These are phyloP conservation scores for Maniola jurtina DNA, from an alignment of 1,140 invertebrate species.

Conservation along the genomic window DNA sequence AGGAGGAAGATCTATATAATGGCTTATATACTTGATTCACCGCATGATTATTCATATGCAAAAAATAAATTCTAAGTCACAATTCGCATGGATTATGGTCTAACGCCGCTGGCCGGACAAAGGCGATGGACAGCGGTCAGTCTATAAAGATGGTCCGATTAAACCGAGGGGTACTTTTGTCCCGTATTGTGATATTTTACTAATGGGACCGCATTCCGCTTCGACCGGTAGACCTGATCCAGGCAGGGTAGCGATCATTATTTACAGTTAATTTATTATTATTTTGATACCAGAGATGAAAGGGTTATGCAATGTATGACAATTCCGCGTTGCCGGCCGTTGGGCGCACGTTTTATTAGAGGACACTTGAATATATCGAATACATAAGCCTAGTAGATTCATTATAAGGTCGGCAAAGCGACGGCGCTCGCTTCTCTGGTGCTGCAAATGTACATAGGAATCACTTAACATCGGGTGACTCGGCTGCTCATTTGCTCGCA, in stretches of 20 bases:
- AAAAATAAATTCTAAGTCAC: slow-evolving; percentile 55
- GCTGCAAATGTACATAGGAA: too few species aligned
- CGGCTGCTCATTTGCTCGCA: too few species aligned
- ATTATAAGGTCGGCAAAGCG: too few species aligned
- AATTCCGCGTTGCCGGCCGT: slow-evolving; percentile 64
- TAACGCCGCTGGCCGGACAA: slow-evolving; percentile 60
- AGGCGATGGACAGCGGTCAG: slow-evolving; percentile 63
- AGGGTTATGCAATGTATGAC: slow-evolving; percentile 59
- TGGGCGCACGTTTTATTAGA: slow-evolving; percentile 37
- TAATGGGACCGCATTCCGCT: slow-evolving; percentile 73
- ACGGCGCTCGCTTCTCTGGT: too few species aligned
- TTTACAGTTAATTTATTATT: slow-evolving; percentile 77
- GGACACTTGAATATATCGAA: background rate
- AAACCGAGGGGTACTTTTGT: slow-evolving; percentile 60
- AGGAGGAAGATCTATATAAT: slow-evolving; percentile 34
- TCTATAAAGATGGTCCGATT: slow-evolving; percentile 74
- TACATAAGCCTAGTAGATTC: too few species aligned
- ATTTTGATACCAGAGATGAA: slow-evolving; percentile 75
- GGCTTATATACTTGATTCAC: slow-evolving; percentile 39
- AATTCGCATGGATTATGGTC: slow-evolving; percentile 69
- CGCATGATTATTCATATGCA: slow-evolving; percentile 63
- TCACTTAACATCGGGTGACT: too few species aligned
- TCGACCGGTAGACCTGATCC: slow-evolving; percentile 61
- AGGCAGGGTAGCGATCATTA: slow-evolving; percentile 51
- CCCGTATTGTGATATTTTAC: slow-evolving; percentile 65